Conservation (phyloP, 2,888 invertebrate genomes). For the Rhaphigaster nebulosa region DNA sequence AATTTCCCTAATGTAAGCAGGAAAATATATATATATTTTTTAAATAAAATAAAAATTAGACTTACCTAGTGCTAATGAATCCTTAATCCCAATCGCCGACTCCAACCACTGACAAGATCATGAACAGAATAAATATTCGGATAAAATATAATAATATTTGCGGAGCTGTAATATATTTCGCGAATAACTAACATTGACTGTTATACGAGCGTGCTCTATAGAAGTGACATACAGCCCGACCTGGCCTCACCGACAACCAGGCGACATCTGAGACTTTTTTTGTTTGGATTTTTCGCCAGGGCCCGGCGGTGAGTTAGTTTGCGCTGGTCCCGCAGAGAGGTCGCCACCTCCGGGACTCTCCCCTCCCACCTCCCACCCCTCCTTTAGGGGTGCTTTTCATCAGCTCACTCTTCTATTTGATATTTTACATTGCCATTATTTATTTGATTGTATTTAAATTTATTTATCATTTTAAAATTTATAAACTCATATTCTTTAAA, state of each 20-base stretch:
- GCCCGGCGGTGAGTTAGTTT: slow-evolving; percentile 59
- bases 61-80: slow-evolving; percentile 37
- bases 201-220: not conserved
- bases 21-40: not conserved
- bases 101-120: slow-evolving; percentile 15
- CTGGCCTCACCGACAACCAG: slow-evolving; percentile 61
- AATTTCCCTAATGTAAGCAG: not conserved
- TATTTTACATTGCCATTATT: not conserved
- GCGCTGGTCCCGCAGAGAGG: slow-evolving; percentile 52
- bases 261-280: slow-evolving; percentile 64
- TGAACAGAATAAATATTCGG: not conserved
- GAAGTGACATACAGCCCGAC: slow-evolving; percentile 45
- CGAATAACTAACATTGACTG: slow-evolving; percentile 31
- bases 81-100: slow-evolving; percentile 36
- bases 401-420: not conserved
- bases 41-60: not conserved
- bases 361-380: slow-evolving; percentile 31
- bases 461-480: not conserved
- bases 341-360: slow-evolving; percentile 53
- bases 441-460: not conserved
- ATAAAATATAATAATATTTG: not conserved
- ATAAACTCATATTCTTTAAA: too few relatives aligned
- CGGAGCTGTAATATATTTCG: not conserved
- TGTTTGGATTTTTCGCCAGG: slow-evolving; percentile 64
- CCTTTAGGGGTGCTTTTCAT: not conserved